These are phyloP conservation scores for Columbina picui DNA, from an alignment of 2,113 vertebrate species.

Conservation along the genomic window DNA sequence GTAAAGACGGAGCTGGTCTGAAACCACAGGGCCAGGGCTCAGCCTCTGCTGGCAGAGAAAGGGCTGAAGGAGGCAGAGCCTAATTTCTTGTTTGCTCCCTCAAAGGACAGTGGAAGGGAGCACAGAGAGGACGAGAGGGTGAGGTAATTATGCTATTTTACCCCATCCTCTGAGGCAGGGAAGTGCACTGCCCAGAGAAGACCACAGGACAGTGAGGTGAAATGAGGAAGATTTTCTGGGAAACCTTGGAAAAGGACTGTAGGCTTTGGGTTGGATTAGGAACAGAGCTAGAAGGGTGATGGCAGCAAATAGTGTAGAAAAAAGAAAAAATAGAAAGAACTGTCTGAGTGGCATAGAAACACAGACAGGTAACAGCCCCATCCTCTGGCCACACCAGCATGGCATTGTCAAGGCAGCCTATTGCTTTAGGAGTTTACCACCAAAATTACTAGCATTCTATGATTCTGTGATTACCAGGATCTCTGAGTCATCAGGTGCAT, in stretches of 20 bases:
- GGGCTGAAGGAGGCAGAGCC: neutral
- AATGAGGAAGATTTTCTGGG: neutral
- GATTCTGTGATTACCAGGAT: too few relatives aligned
- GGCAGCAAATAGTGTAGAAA: neutral
- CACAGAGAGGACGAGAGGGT: rapidly evolving
- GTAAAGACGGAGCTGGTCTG: neutral
- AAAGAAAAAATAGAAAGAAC: neutral
- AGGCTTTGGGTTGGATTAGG: neutral
- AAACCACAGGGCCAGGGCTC: neutral
- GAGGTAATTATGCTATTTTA: neutral
- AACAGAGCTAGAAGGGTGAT: neutral
- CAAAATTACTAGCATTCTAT: neutral
- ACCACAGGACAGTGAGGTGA: neutral
- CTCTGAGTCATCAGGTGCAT: neutral
- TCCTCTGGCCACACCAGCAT: neutral
- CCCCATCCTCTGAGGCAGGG: rapidly evolving
- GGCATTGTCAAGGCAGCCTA: neutral
- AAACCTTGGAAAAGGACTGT: neutral
- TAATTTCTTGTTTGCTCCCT: neutral
- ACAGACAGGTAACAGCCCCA: neutral
- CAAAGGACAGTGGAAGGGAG: neutral
- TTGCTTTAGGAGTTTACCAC: neutral
- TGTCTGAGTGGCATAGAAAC: neutral
- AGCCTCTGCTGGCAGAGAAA: neutral
- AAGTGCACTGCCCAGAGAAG: neutral